Base-by-base conservation (phyloP, 2,888 invertebrate species). In the Alsophila aescularia region DNA sequence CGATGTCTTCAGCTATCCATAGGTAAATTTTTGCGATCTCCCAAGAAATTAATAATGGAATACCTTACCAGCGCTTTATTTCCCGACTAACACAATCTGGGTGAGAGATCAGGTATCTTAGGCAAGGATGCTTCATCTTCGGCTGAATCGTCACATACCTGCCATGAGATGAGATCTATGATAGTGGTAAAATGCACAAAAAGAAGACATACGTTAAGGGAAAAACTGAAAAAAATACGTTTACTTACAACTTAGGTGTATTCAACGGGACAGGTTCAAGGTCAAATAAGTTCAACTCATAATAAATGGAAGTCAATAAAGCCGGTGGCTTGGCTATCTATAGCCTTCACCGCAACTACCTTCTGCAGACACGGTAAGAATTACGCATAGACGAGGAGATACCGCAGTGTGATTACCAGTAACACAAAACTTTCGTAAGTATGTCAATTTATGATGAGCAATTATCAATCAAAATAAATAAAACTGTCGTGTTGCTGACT, bases 291-390 rank as follows among this genome's bases (percentile, higher is more conserved):
- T 14, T 31, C 18, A 39, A 18, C 31, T 48, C 13, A 18, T 48
- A 36, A 47, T 18, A 37, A 39, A 48, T 48, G 37, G 21, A 24
- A 48, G 47, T 39, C 47, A 37, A 47, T 47, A 37, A 29, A 36
- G 37, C 27, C 41, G n/a, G 41, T 31, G 12, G 31, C 31, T 31
- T 14, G 12, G 31, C 31, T 31, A 10, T 41, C 40, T 29, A 35
- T 36, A 27, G 27, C 13, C 43, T 13, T 35, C 24, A 21, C 32
- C 32, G 24, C 24, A 21, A 15, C 35, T 36, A 45, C 44, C 31
- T 44, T 10, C 29, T 14, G 27, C 40, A 29, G 13, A 15, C 40
- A 41, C 18, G 18, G 18, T 13, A 18, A 16, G 15, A 36, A 36
- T 10, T 36, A 18, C 18, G 18, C 2, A 5, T 36, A 36, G 2